phyloP scores from a whole-genome alignment of 2,888 invertebrate genomes.

The Xylophagus ater region DNA sequence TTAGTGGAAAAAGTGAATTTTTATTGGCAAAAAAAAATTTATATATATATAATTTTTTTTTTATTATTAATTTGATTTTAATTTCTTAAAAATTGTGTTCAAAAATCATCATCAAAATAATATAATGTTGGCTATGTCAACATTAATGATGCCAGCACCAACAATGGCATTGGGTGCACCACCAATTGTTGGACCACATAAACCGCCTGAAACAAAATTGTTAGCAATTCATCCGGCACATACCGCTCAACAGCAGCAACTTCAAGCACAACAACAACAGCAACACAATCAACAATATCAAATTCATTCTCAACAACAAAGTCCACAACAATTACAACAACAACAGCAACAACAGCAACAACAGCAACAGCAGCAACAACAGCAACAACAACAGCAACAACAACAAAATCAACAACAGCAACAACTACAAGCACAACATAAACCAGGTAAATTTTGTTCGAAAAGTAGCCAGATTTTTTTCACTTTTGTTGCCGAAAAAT shows the following conservation, averaged over 20 bases:
- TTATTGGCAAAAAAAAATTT: no score
- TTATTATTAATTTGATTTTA: no score
- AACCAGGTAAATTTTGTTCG: no score
- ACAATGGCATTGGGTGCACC: conserved; percentile 40
- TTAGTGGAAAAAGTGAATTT: no score
- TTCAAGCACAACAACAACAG: conserved; percentile 26
- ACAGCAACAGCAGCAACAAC: conserved; percentile 18
- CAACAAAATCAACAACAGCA: conserved; percentile 23
- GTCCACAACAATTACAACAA: conserved; percentile 18
- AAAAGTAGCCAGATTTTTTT: no score
- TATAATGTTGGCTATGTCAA: conserved; percentile 41
- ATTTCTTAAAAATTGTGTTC: conserved; percentile 22
- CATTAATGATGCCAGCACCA: conserved; percentile 41
- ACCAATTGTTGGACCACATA: conserved; percentile 39
- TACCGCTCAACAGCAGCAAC: conserved; percentile 22
- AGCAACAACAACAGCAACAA: conserved; percentile 25
- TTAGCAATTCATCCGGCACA: conserved; percentile 38
- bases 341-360: conserved; percentile 22
- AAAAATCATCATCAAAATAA: conserved; percentile 21
- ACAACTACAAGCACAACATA: conserved; percentile 21
- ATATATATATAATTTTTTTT: no score
- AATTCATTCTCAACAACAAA: conserved; percentile 3
- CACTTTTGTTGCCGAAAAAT: conserved; percentile 9
- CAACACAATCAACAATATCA: conserved; percentile 18
- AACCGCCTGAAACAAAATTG: conserved; percentile 40